Base-by-base conservation (phyloP, 2,113 vertebrate species). In the Vanacampus margaritifer region DNA sequence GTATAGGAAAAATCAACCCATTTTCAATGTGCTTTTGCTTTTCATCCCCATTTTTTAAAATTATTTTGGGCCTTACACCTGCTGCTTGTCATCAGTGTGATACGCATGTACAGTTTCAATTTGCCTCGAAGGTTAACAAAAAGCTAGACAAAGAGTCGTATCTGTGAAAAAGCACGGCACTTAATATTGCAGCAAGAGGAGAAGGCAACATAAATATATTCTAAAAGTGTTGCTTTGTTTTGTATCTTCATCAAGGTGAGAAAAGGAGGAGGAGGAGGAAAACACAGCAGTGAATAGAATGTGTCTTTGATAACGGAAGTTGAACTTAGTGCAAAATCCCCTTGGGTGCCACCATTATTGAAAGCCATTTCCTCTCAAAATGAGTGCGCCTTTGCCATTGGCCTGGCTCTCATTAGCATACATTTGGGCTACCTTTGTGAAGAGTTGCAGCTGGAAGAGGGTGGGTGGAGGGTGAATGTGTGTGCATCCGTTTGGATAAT, bases 281-380 rank as follows among this genome's bases (percentile, higher is more conserved):
- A 74, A 81, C 75, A 75, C 75, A 61, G 83, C 75, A 62, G 78
- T 75, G 79, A 87, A 87, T 86, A 89, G 87, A 87, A 89, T 87
- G 82, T 77, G 80, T 88, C 89, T 90, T 88, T 90, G 82, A 84
- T 86, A 89, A 79, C 79, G 78, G 21, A 64, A 78, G 81, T 81
- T 80, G 86, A 87, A 85, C 88, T 90, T 87, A 79, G 86, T 85
- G 81, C 79, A 78, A 73, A 73, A 74, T 77, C 83, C 83, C 86
- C 86, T 79, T 68, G 68, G 83, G 75, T 81, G 84, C 78, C 43
- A 64, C 86, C 82, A 87, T 89, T 86, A 89, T 86, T 90, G 86
- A 83, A 86, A 89, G 86, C 89, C 89, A 90, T 91, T 92, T 90
- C 89, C 88, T 89, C 85, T 89, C 81, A 80, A 88, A 89, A 90